These are phyloP conservation scores for Carollia perspicillata DNA, from an alignment of 2,113 vertebrate species.

Conservation along the genomic window DNA sequence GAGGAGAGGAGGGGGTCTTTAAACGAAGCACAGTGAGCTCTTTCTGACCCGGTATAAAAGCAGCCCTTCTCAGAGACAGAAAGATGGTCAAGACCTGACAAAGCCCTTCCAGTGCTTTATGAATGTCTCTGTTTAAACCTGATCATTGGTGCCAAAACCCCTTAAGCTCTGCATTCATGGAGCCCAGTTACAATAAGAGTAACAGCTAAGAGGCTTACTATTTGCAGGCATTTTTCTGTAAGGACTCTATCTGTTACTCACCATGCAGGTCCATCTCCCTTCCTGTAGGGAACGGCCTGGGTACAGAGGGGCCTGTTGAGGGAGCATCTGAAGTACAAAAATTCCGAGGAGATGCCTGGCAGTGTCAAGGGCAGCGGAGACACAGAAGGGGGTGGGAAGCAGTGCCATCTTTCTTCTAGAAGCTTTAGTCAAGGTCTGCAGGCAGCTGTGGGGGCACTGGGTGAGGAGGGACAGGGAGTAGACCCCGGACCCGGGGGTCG, in stretches of 20 bases:
- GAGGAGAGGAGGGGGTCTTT: not conserved
- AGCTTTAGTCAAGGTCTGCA: not conserved
- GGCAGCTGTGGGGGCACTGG: not conserved
- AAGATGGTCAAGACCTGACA: slow-evolving; percentile 60
- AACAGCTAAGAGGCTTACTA: slow-evolving; percentile 37
- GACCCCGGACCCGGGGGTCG: not conserved
- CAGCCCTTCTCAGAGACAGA: slow-evolving; percentile 54
- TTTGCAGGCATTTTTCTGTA: slow-evolving; percentile 23
- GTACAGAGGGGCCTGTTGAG: not conserved
- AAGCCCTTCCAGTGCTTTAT: slow-evolving; percentile 61
- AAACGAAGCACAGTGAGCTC: slow-evolving; percentile 46
- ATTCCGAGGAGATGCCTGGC: not conserved
- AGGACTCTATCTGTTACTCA: not conserved
- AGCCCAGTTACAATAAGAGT: slow-evolving; percentile 26
- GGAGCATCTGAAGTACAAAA: not conserved
- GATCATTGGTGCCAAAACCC: slow-evolving; percentile 44
- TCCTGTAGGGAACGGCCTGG: not conserved
- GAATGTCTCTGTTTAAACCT: slow-evolving; percentile 71
- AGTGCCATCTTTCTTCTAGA: not conserved
- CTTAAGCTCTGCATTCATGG: slow-evolving; percentile 39
- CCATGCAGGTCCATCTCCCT: not conserved
- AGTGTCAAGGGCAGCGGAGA: not conserved
- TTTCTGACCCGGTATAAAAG: slow-evolving; percentile 64
- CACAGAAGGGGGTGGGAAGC: not conserved
- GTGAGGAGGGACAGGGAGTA: not conserved